Base-by-base conservation (phyloP, 2,797 vertebrate genomes). In the Squalus acanthias region DNA sequence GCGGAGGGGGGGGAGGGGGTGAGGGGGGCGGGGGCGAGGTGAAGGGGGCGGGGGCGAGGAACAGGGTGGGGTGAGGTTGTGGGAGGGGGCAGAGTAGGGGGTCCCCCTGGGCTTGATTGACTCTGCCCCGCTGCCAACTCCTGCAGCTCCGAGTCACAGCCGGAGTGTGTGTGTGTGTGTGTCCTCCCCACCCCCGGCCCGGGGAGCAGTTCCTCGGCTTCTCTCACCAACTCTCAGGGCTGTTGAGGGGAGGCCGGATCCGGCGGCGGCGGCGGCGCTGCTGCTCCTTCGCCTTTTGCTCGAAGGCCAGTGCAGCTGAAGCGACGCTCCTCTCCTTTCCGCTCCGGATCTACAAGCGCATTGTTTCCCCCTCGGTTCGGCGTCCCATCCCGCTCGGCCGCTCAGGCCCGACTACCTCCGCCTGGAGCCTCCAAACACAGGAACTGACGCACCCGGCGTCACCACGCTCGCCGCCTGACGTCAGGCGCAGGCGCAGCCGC, bases 211-310 rank as follows among this genome's bases (percentile, higher is more conserved):
- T 93, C 46, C n/a, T 93, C 91, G 91, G 63, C 53, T 65, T 69
- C n/a, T 93, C 91, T 67, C 63, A 93, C 91, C 91, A 46, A 93
- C 63, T 93, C 91, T 67, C 15, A 93, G 57, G 26, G 87, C 9
- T 57, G 91, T 93, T 93, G 91, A 93, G 20, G 46, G n/a, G 91
- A 65, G 63, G 26, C 69, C 29, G 69, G 17, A 53, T 50, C 26
- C 69, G 26, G 94, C 39, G 2, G 93, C 67, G 2, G 93, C 67
- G 67, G 24, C 79, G n/a, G 79, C 72, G 26, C 72, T 3, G 79
- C 79, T 39, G n/a, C 65, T 26, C 94, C 94, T 74, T 57, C 67
- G 65, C 39, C 67, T 10, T 57, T 57, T 57, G 53, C 53, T 57
- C 53, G 2, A 5, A 57, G 53, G 5, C 53, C 53, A 17, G 17